Conservation (phyloP, 1,140 invertebrate genomes). For the Neomicropteryx cornuta region DNA sequence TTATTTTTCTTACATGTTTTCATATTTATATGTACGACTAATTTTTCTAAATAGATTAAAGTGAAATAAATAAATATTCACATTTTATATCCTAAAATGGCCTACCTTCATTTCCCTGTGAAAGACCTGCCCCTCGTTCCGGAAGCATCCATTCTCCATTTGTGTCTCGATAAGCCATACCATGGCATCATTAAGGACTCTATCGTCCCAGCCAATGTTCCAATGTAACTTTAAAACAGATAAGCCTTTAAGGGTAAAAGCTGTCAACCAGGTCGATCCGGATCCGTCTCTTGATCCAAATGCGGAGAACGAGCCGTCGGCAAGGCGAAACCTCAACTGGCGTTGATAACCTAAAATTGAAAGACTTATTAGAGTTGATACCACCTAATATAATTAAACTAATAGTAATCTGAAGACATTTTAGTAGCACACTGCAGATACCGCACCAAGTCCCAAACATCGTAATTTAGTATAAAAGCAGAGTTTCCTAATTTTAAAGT, state of each 20-base stretch:
- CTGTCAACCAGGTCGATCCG: constrained; percentile 76
- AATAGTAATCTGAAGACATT: too few species aligned
- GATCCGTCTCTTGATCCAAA: constrained; percentile 50
- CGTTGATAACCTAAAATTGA: constrained; percentile 54
- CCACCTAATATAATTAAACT: too few species aligned
- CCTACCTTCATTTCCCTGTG: constrained; percentile 62
- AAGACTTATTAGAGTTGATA: constrained; percentile 1
- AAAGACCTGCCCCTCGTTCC: constrained; percentile 60
- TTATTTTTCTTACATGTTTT: too few species aligned
- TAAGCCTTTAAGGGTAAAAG: constrained; percentile 70
- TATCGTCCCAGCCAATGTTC: constrained; percentile 28
- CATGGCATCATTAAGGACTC: constrained; percentile 47
- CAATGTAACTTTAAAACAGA: constrained; percentile 6
- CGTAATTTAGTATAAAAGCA: too few species aligned
- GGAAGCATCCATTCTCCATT: constrained; percentile 69
- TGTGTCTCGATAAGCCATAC: constrained; percentile 63
- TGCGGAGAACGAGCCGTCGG: constrained; percentile 64
- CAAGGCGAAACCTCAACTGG: constrained; percentile 59
- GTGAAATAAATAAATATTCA: too few species aligned
- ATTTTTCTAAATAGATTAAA: too few species aligned
- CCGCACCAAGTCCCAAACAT: too few species aligned
- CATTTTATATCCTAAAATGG: too few species aligned
- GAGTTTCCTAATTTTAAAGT: too few species aligned
- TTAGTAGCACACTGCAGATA: too few species aligned
- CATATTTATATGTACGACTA: too few species aligned